Base-by-base conservation (phyloP, 2,888 invertebrate species). In the Plebejus anna region DNA sequence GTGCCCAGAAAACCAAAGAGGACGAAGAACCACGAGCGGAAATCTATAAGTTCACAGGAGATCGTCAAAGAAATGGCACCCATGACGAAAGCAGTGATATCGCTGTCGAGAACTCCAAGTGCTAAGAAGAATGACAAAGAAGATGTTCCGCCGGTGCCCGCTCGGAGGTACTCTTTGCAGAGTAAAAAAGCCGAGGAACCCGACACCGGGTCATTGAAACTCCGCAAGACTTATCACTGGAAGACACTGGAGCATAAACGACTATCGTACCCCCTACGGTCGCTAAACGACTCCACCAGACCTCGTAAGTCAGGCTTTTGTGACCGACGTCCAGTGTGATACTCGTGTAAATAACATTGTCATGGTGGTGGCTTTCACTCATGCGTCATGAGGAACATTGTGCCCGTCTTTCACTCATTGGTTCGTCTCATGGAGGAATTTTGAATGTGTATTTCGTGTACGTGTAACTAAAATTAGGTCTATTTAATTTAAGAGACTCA, bases 161-260 rank as follows among this genome's bases (percentile, higher is more conserved):
- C 82, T 1, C 84, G 92, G 76, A 92, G 91, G 77, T 80, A 87
- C 9, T 92, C 92, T 0, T 83, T 92, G n/a, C 92, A 91, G 83
- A 82, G 79, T n/a, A 87, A 87, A 61, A 85, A 82, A 51, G 77
- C 82, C 87, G 78, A 84, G 13, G 86, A 87, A 5, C 78, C 85
- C 0, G 85, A 88, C 75, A 89, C 90, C 1, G 88, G 90, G 9
- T 91, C 92, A 1, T 83, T 90, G 16, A 85, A 90, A 22, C 85
- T 86, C 42, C 81, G 83, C 75, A 90, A 90, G 80, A 87, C 89
- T 9, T 94, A 93, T 78, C 86, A 85, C 77, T 94, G 94, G 94
- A 91, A 89, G 86, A 92, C 89, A 16, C 82, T 89, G 85, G 93
- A 91, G 80, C 93, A 94, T 83, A 94, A 94, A 85, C 84, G 94